phyloP scores from a whole-genome alignment of 2,888 invertebrate genomes.

The Latrodectus hesperus region DNA sequence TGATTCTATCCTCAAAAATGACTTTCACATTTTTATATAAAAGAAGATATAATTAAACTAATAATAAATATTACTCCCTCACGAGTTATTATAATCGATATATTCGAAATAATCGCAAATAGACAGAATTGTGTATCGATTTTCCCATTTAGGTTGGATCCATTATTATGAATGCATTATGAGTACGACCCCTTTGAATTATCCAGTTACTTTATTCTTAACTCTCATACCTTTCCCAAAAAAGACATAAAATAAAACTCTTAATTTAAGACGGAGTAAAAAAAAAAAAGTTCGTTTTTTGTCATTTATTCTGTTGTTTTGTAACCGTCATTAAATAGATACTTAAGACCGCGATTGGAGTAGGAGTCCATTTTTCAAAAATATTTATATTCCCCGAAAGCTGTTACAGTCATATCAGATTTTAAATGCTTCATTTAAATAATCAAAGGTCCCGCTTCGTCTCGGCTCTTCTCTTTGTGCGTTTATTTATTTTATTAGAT shows the following conservation, averaged over 20 bases:
- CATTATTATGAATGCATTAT: constrained; percentile 41
- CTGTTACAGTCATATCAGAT: constrained; percentile 65
- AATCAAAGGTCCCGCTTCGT: constrained; percentile 51
- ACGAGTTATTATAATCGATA: too few species aligned
- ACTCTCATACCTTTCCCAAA: constrained; percentile 8
- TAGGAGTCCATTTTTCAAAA: constrained; percentile 67
- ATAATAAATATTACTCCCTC: too few species aligned
- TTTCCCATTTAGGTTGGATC: constrained; percentile 20
- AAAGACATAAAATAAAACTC: constrained; percentile 46
- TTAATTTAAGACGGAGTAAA: constrained; percentile 34
- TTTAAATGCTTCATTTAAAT: constrained; percentile 68
- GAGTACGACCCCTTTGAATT: constrained; percentile 45
- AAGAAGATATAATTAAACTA: too few species aligned
- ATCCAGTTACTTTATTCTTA: constrained; percentile 10
- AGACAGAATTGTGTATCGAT: not conserved
- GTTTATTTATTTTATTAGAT: constrained; percentile 65
- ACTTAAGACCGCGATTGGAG: constrained; percentile 59
- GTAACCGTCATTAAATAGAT: constrained; percentile 67
- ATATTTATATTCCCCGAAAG: constrained; percentile 58
- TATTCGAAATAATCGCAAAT: too few species aligned
- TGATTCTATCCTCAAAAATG: too few species aligned
- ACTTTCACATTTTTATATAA: too few species aligned
- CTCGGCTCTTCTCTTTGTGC: constrained; percentile 4
- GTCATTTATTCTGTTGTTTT: constrained; percentile 60
- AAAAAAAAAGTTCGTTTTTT: constrained; percentile 45